Evolutionary conservation across 2,888 invertebrate species (phyloP), one percentile per base, ranked within the genome.

Genomic region (Protodeltote pygarga): DNA sequence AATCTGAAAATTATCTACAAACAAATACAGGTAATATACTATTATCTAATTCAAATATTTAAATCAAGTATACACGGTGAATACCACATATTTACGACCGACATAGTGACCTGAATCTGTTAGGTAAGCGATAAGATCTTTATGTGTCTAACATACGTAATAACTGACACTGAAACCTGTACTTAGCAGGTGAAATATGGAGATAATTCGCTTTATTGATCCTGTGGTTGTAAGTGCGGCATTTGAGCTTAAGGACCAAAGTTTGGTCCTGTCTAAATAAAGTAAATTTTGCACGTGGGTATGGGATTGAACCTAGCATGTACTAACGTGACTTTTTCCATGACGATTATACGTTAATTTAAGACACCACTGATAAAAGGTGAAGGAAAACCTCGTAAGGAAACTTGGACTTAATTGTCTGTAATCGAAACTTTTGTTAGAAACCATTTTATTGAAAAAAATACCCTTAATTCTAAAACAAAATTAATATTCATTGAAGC

Each of bases 401-500:
- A n/a, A n/a, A n/a, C n/a, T n/a, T n/a, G n/a, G n/a, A n/a, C n/a
- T n/a, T n/a, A n/a, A n/a, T n/a, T n/a, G n/a, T n/a, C n/a, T n/a
- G n/a, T n/a, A 28, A 23, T 3, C n/a, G 4, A 0, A 27, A 10
- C 38, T 8, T 0, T 3, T 5, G 37, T 33, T 14, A 32, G 13
- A 5, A 15, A 32, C n/a, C 20, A 32, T 15, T 29, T 23, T 33
- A 45, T 11, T 5, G 37, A 28, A 50, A 31, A 42, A 24, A 13
- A 25, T 41, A 50, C 44, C 45, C 66, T 42, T 39, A 25, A 19
- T 65, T 35, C n/a, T 21, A 48, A 52, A 45, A 27, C 8, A 17
- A 14, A 42, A 54, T 68, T 57, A 49, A 49, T 53, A 61, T 66
- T 61, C 33, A 66, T 57, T 14, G 41, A 50, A 42, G 40, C 21